Conservation (phyloP, 1,140 invertebrate genomes). For the Augochlora pura region DNA sequence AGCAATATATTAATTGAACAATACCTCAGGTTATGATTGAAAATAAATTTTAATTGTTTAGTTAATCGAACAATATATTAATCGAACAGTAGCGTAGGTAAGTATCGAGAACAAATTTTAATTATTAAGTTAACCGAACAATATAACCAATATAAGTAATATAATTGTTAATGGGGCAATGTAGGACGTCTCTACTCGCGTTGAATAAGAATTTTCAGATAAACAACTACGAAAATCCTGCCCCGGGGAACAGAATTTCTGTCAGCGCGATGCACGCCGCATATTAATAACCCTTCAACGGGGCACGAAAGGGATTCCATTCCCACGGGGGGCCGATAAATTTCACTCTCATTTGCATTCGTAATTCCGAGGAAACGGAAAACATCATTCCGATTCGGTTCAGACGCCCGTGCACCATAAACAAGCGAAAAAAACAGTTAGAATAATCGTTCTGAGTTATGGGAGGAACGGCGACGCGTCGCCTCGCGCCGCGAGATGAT, state of each 20-base stretch:
- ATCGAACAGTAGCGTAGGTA: no score
- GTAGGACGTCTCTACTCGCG: no score
- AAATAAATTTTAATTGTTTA: no score
- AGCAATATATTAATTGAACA: no score
- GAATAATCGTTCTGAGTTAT: not conserved
- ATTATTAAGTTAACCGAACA: no score
- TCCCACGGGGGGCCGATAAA: constrained; percentile 35
- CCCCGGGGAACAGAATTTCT: not conserved
- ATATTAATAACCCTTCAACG: constrained; percentile 13
- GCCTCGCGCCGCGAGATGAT: not conserved
- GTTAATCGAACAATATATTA: no score
- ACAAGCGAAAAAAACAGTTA: not conserved
- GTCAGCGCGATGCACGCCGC: not conserved
- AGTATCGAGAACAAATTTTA: no score
- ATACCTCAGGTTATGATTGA: no score
- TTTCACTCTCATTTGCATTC: not conserved
- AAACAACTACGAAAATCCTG: not conserved
- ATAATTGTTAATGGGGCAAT: no score
- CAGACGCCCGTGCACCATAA: not conserved
- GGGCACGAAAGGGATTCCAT: constrained; percentile 15
- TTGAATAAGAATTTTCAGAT: no score
- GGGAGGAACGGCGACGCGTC: not conserved
- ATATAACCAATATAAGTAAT: no score
- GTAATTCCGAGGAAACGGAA: constrained; percentile 2
- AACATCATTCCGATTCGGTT: not conserved